Evolutionary conservation across 2,888 invertebrate species (phyloP).

Genomic region (Plemyria rubiginata): DNA sequence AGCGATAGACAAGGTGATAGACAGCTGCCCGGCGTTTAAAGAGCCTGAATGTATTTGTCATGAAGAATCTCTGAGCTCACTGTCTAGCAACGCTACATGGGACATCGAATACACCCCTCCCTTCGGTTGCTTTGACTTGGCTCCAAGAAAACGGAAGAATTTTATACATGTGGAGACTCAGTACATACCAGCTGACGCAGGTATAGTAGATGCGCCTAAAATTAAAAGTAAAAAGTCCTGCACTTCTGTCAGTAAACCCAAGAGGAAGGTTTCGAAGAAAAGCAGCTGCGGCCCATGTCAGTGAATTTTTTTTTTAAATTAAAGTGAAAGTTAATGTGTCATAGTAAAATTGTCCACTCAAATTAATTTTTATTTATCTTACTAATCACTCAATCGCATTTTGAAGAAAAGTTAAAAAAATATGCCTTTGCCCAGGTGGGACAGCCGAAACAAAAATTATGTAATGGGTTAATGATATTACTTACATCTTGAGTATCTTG

Average conservation of each 20-base stretch:
- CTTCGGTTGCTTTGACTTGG: conserved; percentile 87
- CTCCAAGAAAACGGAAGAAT: conserved; percentile 74
- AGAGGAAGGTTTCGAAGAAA: conserved; percentile 47
- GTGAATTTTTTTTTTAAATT: conserved; percentile 35
- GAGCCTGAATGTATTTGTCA: conserved; percentile 75
- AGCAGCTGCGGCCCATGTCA: conserved; percentile 53
- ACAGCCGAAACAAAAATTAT: too few relatives aligned
- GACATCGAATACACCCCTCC: conserved; percentile 90
- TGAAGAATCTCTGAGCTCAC: conserved; percentile 71
- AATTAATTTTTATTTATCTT: background rate
- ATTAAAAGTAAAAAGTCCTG: conserved; percentile 58
- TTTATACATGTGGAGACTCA: conserved; percentile 86
- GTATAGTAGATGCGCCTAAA: conserved; percentile 59
- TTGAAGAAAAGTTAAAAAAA: too few relatives aligned
- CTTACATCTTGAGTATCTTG: conserved; percentile 66
- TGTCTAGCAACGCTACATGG: conserved; percentile 86
- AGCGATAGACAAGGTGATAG: conserved; percentile 77
- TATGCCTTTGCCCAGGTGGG: too few relatives aligned
- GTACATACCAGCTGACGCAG: conserved; percentile 84
- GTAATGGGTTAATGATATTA: conserved; percentile 24
- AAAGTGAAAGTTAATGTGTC: conserved; percentile 3
- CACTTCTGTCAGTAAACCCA: conserved; percentile 51
- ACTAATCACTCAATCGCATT: background rate
- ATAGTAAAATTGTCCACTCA: background rate
- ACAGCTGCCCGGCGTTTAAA: conserved; percentile 74